Percentiles rank a stretch among this genome's conserved stretches.
Evolutionary conservation across 2,888 invertebrate genomes (phyloP).

Genomic region (Ornithoptera priamus): DNA sequence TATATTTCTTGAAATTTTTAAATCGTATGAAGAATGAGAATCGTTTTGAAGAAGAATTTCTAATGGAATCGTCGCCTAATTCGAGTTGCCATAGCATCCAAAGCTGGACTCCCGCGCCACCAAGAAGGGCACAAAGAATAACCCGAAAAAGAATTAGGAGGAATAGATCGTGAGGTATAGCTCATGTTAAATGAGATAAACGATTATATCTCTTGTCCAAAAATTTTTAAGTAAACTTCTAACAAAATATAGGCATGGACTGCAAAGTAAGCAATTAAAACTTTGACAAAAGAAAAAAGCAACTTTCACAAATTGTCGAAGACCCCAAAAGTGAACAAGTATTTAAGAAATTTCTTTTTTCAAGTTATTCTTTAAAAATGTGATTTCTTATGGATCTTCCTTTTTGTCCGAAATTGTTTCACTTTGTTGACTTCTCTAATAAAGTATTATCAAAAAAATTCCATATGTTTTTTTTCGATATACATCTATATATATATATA

Average conservation of each 20-base stretch:
- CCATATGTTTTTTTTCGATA: not conserved
- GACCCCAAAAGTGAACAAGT: slow-evolving; percentile 35
- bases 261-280: slow-evolving; percentile 44
- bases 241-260: slow-evolving; percentile 1
- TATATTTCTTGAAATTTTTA: slow-evolving; percentile 24
- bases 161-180: slow-evolving; percentile 9
- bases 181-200: not conserved
- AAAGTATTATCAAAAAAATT: not conserved
- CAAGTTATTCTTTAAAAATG: slow-evolving; percentile 27
- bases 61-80: not conserved
- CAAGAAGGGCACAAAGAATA: slow-evolving; percentile 11
- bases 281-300: slow-evolving; percentile 38
- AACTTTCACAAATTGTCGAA: slow-evolving; percentile 38
- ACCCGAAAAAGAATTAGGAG: slow-evolving; percentile 11
- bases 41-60: not conserved
- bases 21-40: slow-evolving; percentile 14
- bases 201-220: not conserved
- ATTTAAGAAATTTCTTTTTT: slow-evolving; percentile 31
- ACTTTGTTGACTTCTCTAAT: not conserved
- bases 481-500: too few relatives aligned
- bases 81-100: slow-evolving; percentile 4
- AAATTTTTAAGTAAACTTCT: not conserved
- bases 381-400: slow-evolving; percentile 11
- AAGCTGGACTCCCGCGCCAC: not conserved
- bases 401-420: slow-evolving; percentile 5